Evolutionary conservation across 2,797 vertebrate species (phyloP).

Genomic region (Lindbergichthys nudifrons): DNA sequence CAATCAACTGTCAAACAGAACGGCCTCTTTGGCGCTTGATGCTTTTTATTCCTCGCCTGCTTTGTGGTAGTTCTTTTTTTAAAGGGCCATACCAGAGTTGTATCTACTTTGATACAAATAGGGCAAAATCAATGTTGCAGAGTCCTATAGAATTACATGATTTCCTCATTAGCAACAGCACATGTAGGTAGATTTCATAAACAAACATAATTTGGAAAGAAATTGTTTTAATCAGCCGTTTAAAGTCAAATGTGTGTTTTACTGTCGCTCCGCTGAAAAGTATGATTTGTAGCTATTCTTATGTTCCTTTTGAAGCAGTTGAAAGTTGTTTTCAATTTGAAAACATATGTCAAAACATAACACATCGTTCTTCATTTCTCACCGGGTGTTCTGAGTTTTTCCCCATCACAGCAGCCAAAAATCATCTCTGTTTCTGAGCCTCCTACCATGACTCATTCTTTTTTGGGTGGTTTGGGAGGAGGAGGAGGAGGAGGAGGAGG

Average conservation of each 20-base stretch:
- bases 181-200: background rate
- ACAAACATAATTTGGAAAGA: background rate
- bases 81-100: background rate
- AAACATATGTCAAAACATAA: slow-evolving; percentile 28
- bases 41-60: slow-evolving; percentile 7
- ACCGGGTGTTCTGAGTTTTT: slow-evolving; percentile 30
- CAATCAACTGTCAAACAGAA: background rate
- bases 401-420: slow-evolving; percentile 46
- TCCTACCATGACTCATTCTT: slow-evolving; percentile 63
- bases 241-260: background rate
- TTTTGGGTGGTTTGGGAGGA: slow-evolving; percentile 14
- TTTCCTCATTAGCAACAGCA: background rate
- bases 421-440: slow-evolving; percentile 45
- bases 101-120: background rate
- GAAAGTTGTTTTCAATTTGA: slow-evolving; percentile 23
- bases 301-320: background rate
- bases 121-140: background rate
- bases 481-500: slow-evolving; percentile 17
- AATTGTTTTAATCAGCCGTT: background rate
- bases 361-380: slow-evolving; percentile 37
- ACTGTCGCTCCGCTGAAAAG: background rate
- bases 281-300: background rate
- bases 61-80: background rate
- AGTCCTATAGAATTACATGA: too few relatives aligned
- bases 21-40: too few relatives aligned